Evolutionary conservation across 2,797 vertebrate species (phyloP), one percentile per base, ranked within the genome.

Genomic region (Linurgus olivaceus): DNA sequence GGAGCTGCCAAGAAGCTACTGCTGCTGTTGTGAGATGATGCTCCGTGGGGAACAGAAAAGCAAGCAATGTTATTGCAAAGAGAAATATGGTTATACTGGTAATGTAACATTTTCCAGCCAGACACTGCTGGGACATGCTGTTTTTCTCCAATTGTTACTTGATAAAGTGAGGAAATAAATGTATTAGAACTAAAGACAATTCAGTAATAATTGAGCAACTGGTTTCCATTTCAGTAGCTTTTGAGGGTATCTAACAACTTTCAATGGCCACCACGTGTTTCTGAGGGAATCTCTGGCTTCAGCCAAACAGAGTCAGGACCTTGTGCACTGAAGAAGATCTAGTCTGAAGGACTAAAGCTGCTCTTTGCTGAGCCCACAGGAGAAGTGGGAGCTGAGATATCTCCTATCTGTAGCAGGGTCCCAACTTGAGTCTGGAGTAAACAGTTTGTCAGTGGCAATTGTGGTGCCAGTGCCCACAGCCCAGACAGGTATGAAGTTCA

Each of bases 391-490:
- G 45, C 57, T 24, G 24, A 50, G 31, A 48, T 17, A 52, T 11
- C 16, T 38, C 95, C 33, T 98, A 98, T 99, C 98, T 99, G 95
- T 99, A 98, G 92, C 94, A 94, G 12, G 98, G 91, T n/a, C 98
- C 98, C 25, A 99, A 67, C 76, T 98, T 97, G n/a, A 99, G 97
- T 51, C 97, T 6, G 98, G 98, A 47, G 94, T 96, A 65, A 99
- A 98, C 18, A 98, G 98, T 67, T 88, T 97, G 96, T 99, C 98
- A 0, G 98, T 98, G 96, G 99, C 97, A 33, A 99, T 98, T 7
- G 98, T 98, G 31, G 98, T 98, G 50, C 99, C 98, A 5, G 96
- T 97, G 83, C 99, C 99, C 0, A 91, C 97, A 59, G 99, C 98
- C 12, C 74, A 96, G 70, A 99, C 57, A 0, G 96, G 86, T 45